These are phyloP conservation scores for Ginglymostoma cirratum DNA, from an alignment of 2,113 vertebrate genomes.

Conservation along the genomic window DNA sequence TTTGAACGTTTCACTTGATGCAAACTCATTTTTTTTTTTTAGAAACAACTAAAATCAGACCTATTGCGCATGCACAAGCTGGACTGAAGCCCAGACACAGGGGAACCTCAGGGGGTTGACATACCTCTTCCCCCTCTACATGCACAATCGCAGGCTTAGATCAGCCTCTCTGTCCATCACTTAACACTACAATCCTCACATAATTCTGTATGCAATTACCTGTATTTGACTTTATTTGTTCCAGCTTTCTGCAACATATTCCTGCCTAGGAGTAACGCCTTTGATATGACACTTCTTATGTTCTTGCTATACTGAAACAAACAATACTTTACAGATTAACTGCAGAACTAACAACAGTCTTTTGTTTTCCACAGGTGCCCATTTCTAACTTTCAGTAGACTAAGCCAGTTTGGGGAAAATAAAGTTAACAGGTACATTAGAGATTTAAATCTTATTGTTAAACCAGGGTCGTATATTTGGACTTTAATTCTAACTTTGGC, in stretches of 20 bases:
- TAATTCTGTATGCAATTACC: too few relatives aligned
- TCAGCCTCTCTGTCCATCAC: too few relatives aligned
- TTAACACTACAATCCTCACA: too few relatives aligned
- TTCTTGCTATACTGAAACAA: too few relatives aligned
- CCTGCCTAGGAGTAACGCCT: neutral
- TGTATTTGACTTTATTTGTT: too few relatives aligned
- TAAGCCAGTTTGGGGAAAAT: neutral
- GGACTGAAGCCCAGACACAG: neutral
- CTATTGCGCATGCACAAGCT: neutral
- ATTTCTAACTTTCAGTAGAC: neutral
- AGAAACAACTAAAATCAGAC: neutral
- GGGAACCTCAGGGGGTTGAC: neutral
- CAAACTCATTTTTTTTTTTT: neutral
- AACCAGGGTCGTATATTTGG: too few relatives aligned
- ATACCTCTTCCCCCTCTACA: neutral
- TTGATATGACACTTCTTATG: neutral
- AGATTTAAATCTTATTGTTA: too few relatives aligned
- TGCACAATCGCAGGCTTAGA: too few relatives aligned
- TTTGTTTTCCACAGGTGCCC: neutral
- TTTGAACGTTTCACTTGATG: neutral
- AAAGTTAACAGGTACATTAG: too few relatives aligned
- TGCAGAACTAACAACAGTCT: too few relatives aligned
- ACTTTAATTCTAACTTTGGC: too few relatives aligned
- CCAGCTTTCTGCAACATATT: neutral
- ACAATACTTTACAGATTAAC: too few relatives aligned